A percentile compares a stretch with the other conserved stretches of the same genome.
These are phyloP conservation scores for Zaprionus inermis DNA, from an alignment of 1,140 invertebrate genomes.

Conservation along the genomic window DNA sequence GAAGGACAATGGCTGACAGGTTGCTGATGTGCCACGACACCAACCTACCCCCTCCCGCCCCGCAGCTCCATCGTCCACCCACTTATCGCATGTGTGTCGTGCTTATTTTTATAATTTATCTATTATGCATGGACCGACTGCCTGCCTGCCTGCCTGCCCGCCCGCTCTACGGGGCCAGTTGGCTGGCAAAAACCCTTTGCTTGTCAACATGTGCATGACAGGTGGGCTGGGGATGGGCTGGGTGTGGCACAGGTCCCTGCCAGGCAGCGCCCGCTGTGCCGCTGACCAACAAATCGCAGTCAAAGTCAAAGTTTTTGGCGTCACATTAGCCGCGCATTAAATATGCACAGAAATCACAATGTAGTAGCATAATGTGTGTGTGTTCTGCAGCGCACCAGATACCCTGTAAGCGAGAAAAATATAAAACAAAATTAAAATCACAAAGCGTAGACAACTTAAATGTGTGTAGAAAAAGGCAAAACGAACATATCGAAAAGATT, in stretches of 20 bases:
- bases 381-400: background rate
- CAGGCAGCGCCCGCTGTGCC: slow-evolving; percentile 16
- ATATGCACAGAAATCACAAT: slow-evolving; percentile 62
- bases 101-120: slow-evolving; percentile 83
- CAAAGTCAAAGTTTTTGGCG: slow-evolving; percentile 70
- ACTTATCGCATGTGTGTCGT: slow-evolving; percentile 30
- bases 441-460: background rate
- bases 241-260: slow-evolving; percentile 15
- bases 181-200: slow-evolving; percentile 63
- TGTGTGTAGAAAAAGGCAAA: too few species aligned
- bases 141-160: slow-evolving; percentile 12
- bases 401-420: slow-evolving; percentile 8
- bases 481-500: background rate
- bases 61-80: slow-evolving; percentile 9
- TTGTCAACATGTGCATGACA: slow-evolving; percentile 60
- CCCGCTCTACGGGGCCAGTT: slow-evolving; percentile 52
- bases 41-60: slow-evolving; percentile 2
- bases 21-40: slow-evolving; percentile 30
- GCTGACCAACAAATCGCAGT: slow-evolving; percentile 78
- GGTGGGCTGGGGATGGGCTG: slow-evolving; percentile 16
- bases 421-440: background rate
- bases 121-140: slow-evolving; percentile 74
- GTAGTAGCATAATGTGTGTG: background rate
- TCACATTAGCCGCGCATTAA: slow-evolving; percentile 78
- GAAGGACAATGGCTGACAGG: slow-evolving; percentile 76